phyloP scores from a whole-genome alignment of 2,113 vertebrate genomes.

The Triplophysa tibetana region DNA sequence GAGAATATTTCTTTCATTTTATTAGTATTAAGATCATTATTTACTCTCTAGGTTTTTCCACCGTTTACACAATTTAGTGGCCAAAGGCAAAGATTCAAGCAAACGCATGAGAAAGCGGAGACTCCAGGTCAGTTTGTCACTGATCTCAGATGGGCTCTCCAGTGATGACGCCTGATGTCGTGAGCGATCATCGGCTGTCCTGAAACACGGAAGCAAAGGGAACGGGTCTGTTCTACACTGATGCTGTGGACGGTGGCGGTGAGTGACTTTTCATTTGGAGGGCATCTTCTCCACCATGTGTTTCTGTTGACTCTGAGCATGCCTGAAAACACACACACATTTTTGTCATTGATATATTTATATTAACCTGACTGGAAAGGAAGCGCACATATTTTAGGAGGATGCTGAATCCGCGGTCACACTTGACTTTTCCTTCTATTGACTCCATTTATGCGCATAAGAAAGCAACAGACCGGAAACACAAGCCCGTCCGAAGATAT shows the following conservation, averaged over 20 bases:
- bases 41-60: slow-evolving; percentile 71
- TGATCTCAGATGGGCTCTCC: slow-evolving; percentile 48
- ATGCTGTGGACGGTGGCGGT: slow-evolving; percentile 54
- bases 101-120: slow-evolving; percentile 91
- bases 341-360: background rate
- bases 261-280: slow-evolving; percentile 79
- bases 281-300: slow-evolving; percentile 97
- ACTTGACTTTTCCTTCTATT: too few species aligned
- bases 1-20: slow-evolving; percentile 73
- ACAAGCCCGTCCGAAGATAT: too few species aligned
- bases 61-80: slow-evolving; percentile 86
- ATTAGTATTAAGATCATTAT: slow-evolving; percentile 76
- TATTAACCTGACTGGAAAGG: too few species aligned
- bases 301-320: slow-evolving; percentile 98
- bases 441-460: too few species aligned
- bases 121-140: slow-evolving; percentile 69
- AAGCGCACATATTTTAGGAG: too few species aligned
- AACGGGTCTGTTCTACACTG: slow-evolving; percentile 67
- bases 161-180: slow-evolving; percentile 60
- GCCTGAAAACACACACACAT: slow-evolving; percentile 71
- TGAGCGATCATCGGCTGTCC: slow-evolving; percentile 71
- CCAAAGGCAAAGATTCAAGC: slow-evolving; percentile 89
- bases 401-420: too few species aligned
- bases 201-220: slow-evolving; percentile 84
- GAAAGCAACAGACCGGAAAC: too few species aligned